Percentiles rank a stretch among this genome's conserved stretches.
phyloP scores from a whole-genome alignment of 2,113 vertebrate genomes.

The Toxotes chatareus region DNA sequence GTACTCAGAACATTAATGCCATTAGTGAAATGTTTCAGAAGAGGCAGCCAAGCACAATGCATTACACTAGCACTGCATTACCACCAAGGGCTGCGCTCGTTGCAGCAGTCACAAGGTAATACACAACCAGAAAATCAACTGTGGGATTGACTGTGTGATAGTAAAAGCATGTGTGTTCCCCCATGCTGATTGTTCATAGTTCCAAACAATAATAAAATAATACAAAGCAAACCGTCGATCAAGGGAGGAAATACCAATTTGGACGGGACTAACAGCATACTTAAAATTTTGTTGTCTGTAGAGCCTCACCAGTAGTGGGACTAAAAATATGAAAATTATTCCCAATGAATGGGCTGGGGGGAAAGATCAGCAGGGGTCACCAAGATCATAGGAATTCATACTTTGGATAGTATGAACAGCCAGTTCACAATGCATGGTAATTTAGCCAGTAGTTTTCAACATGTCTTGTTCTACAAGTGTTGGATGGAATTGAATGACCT shows the following conservation, averaged over 20 bases:
- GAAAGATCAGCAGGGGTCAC: too few relatives aligned
- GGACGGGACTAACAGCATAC: too few relatives aligned
- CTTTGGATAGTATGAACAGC: too few relatives aligned
- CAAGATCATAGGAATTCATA: not conserved
- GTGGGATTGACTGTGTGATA: conserved; percentile 1
- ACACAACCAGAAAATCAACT: conserved; percentile 39
- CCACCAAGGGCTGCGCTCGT: conserved; percentile 59
- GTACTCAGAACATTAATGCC: conserved; percentile 83
- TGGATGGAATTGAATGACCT: too few relatives aligned
- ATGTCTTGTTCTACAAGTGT: too few relatives aligned
- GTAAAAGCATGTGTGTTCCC: not conserved
- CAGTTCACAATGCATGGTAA: too few relatives aligned
- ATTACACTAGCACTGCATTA: conserved; percentile 77
- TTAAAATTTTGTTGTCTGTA: too few relatives aligned
- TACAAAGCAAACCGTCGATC: not conserved
- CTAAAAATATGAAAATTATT: not conserved
- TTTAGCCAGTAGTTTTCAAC: too few relatives aligned
- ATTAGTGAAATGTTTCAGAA: conserved; percentile 88
- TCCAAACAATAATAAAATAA: not conserved
- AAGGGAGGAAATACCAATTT: not conserved
- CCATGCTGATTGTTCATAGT: conserved; percentile 3
- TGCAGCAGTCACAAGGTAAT: conserved; percentile 52
- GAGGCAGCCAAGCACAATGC: conserved; percentile 84
- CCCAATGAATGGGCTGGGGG: not conserved
- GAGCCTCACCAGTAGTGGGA: too few relatives aligned